These are phyloP conservation scores for Arctia plantaginis DNA, from an alignment of 2,888 invertebrate genomes.

Conservation along the genomic window DNA sequence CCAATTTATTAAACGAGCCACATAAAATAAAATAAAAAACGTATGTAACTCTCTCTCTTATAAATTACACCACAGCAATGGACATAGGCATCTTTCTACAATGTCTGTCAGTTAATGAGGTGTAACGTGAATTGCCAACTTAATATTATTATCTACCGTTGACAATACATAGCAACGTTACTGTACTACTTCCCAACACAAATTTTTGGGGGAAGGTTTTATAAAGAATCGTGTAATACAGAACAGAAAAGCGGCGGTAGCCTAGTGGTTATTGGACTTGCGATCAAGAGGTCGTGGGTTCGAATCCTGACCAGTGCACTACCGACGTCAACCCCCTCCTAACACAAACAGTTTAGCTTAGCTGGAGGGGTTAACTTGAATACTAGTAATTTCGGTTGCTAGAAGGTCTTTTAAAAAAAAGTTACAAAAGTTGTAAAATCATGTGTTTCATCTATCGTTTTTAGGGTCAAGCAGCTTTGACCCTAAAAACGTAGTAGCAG, in stretches of 20 bases:
- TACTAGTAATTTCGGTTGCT: no score
- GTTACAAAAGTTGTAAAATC: not conserved
- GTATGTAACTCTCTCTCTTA: not conserved
- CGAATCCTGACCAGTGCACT: no score
- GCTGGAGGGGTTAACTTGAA: no score
- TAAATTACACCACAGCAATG: conserved; percentile 33
- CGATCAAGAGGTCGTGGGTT: no score
- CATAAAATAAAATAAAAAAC: not conserved
- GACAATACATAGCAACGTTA: not conserved
- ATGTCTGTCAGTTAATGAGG: conserved; percentile 67
- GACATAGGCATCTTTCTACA: conserved; percentile 58
- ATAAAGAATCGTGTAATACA: not conserved
- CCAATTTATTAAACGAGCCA: not conserved
- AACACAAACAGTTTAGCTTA: no score
- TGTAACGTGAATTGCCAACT: conserved; percentile 62
- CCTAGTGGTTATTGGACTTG: no score
- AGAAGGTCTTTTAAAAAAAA: no score
- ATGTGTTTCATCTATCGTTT: not conserved
- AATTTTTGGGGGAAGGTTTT: not conserved
- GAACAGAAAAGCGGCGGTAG: no score
- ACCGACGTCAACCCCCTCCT: no score
- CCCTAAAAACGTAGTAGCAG: no score
- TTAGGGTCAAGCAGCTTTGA: not conserved
- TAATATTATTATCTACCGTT: conserved; percentile 54
- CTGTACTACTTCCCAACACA: not conserved